Conservation (phyloP, 23 tunicate genomes). For the Ciona savignyi region DNA sequence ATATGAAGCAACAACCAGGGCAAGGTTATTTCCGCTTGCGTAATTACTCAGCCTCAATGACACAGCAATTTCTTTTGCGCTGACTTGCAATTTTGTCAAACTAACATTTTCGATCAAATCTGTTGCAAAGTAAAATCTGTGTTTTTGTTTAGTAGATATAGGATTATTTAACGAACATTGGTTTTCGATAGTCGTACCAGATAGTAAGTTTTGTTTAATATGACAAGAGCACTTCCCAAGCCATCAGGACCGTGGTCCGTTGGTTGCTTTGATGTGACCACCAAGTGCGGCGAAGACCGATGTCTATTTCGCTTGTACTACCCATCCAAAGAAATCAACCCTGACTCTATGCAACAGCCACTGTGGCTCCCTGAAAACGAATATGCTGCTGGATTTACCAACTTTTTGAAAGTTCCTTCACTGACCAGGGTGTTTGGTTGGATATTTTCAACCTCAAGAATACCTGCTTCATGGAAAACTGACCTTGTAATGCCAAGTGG, state of each 20-base stretch:
- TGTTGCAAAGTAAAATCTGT: too few relatives aligned
- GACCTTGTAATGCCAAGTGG: constrained; percentile 20
- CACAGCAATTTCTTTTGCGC: too few relatives aligned
- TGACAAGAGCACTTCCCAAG: constrained; percentile 12
- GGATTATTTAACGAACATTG: too few relatives aligned
- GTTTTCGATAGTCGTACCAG: too few relatives aligned
- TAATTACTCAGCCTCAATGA: too few relatives aligned
- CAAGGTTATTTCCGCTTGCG: too few relatives aligned
- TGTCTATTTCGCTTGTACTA: constrained; percentile 44
- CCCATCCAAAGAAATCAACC: constrained; percentile 11
- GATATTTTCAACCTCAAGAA: constrained; percentile 6
- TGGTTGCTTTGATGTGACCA: constrained; percentile 46
- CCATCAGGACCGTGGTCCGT: constrained; percentile 59
- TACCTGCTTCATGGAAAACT: constrained; percentile 39
- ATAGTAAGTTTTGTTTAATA: too few relatives aligned
- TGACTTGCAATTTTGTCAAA: too few relatives aligned
- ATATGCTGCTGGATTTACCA: constrained; percentile 37
- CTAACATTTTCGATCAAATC: too few relatives aligned
- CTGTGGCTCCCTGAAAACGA: constrained; percentile 27
- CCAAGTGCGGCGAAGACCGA: constrained; percentile 54
- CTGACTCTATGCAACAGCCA: background rate
- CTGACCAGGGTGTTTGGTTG: constrained; percentile 23
- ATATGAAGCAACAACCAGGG: too few relatives aligned
- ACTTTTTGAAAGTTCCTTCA: constrained; percentile 21
- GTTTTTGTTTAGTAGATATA: too few relatives aligned